Evolutionary conservation across 2,797 vertebrate genomes (phyloP).

Genomic region (Calcarius lapponicus): DNA sequence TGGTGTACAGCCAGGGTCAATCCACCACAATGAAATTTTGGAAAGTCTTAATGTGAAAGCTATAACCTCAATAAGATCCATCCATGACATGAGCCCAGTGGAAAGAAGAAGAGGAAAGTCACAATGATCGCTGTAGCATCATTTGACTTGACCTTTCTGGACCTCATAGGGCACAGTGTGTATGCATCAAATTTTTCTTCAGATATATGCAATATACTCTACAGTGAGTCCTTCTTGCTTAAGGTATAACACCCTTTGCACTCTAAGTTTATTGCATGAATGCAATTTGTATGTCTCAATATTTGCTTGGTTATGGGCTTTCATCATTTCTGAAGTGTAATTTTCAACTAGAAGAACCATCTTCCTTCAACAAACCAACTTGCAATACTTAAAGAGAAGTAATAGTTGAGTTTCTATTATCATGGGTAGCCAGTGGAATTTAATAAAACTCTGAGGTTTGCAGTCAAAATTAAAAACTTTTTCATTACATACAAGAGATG

Average conservation of each 20-base stretch:
- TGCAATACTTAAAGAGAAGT: background rate
- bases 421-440: background rate
- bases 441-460: background rate
- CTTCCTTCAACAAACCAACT: background rate
- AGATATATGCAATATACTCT: background rate
- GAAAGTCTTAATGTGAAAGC: background rate
- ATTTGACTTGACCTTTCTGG: background rate
- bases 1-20: background rate
- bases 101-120: background rate
- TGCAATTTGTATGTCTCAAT: background rate
- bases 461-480: background rate
- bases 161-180: background rate
- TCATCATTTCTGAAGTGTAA: background rate
- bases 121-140: no score
- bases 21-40: background rate
- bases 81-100: accelerated
- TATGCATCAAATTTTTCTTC: background rate
- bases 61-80: background rate
- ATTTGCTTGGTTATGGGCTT: background rate
- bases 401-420: background rate
- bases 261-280: background rate
- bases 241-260: background rate
- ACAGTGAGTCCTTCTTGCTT: background rate
- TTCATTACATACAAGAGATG: background rate
- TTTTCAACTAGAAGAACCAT: background rate